These are phyloP conservation scores for Apotomis capreana DNA, from an alignment of 2,888 invertebrate genomes.

Conservation along the genomic window DNA sequence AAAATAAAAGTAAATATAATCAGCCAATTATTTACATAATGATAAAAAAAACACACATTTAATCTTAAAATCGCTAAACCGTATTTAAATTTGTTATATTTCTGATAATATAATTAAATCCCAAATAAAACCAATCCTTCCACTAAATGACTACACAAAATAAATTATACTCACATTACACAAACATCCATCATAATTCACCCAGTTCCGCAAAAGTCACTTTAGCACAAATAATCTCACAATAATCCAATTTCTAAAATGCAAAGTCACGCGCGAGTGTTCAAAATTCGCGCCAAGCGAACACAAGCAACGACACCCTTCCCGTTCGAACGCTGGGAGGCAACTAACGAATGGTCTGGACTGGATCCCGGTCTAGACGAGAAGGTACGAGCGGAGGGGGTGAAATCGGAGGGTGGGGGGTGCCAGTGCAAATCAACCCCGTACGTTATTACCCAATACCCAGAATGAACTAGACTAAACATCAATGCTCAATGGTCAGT, in stretches of 20 bases:
- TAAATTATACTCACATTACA: constrained; percentile 47
- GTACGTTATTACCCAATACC: constrained; percentile 65
- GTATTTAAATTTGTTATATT: background rate
- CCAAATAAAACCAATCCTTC: constrained; percentile 41
- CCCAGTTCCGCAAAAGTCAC: constrained; percentile 48
- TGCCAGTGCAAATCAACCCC: constrained; percentile 65
- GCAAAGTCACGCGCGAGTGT: constrained; percentile 50
- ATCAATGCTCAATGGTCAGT: constrained; percentile 58
- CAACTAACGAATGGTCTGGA: constrained; percentile 64
- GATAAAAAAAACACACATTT: too few relatives aligned
- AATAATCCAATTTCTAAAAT: constrained; percentile 43
- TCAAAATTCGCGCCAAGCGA: constrained; percentile 70
- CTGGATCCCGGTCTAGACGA: constrained; percentile 72
- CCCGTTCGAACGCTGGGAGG: constrained; percentile 55
- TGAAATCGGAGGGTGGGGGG: constrained; percentile 49
- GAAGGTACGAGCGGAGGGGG: constrained; percentile 53
- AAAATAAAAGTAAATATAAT: too few relatives aligned
- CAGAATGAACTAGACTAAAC: constrained; percentile 62
- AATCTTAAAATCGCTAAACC: too few relatives aligned
- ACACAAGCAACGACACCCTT: constrained; percentile 54
- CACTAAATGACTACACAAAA: constrained; percentile 31
- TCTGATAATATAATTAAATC: constrained; percentile 1
- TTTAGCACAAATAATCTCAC: constrained; percentile 52
- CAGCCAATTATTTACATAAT: too few relatives aligned
- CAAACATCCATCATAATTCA: constrained; percentile 45